A percentile compares a stretch with the other conserved stretches of the same genome.
phyloP scores from a whole-genome alignment of 2,888 invertebrate genomes.

The Hyppa rectilinea region DNA sequence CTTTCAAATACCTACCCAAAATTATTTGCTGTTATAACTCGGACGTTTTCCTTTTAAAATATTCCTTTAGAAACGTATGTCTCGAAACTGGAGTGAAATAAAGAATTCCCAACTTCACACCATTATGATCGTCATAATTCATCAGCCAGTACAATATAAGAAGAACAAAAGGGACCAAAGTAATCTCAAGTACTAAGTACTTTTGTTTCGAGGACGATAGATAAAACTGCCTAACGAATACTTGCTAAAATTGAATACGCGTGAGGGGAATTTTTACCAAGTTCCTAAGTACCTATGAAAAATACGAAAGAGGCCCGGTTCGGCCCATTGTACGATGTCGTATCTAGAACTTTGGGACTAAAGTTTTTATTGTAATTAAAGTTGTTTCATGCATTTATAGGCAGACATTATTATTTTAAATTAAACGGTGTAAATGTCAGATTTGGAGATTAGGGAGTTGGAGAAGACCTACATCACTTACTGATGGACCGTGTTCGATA shows the following conservation, averaged over 20 bases:
- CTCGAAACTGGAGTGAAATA: constrained; percentile 10
- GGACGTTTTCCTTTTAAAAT: background rate
- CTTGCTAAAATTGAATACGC: constrained; percentile 55
- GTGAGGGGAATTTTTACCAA: constrained; percentile 51
- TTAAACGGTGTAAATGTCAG: background rate
- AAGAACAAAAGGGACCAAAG: constrained; percentile 54
- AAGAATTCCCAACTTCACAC: constrained; percentile 3
- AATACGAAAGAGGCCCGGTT: constrained; percentile 28
- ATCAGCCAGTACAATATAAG: constrained; percentile 35
- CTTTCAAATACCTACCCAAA: no score
- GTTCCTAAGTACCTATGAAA: constrained; percentile 42
- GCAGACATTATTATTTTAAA: background rate
- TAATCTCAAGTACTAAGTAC: constrained; percentile 62
- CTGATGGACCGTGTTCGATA: no score
- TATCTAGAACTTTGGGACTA: constrained; percentile 27
- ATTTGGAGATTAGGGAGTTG: no score
- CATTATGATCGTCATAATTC: constrained; percentile 33
- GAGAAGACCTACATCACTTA: no score
- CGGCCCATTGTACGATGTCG: constrained; percentile 4
- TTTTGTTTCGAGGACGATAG: constrained; percentile 58
- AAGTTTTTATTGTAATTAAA: constrained; percentile 40
- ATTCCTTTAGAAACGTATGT: background rate
- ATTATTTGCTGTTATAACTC: background rate
- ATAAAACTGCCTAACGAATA: constrained; percentile 57
- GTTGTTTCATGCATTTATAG: constrained; percentile 5